Percentiles rank a stretch among this genome's conserved stretches.
phyloP scores from a whole-genome alignment of 2,888 invertebrate species.

The Rotaria magnacalcarata region DNA sequence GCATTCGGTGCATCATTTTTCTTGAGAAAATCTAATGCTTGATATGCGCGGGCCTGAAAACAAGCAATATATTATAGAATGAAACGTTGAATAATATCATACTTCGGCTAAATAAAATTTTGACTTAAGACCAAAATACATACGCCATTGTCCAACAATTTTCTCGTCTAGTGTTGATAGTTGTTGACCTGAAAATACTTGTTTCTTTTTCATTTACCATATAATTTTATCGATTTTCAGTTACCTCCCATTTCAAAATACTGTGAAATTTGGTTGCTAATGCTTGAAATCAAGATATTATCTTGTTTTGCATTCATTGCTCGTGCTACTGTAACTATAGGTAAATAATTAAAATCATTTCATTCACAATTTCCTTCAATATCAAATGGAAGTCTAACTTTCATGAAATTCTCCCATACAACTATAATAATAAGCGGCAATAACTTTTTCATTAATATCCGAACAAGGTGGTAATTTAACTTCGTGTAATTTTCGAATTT shows the following conservation, averaged over 20 bases:
- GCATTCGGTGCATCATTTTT: neutral
- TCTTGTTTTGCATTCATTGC: slow-evolving; percentile 27
- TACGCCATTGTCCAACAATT: slow-evolving; percentile 64
- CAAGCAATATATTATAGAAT: neutral
- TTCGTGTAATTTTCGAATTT: neutral
- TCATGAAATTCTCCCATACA: slow-evolving; percentile 20
- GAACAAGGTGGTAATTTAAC: neutral
- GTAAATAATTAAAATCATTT: neutral
- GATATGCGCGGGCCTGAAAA: slow-evolving; percentile 32
- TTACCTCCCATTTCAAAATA: slow-evolving; percentile 35
- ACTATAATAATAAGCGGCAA: neutral
- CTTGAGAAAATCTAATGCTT: slow-evolving; percentile 6
- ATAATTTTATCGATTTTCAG: neutral
- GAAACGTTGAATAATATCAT: slow-evolving; percentile 50
- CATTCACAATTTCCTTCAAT: no score
- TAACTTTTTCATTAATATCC: neutral
- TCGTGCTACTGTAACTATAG: neutral
- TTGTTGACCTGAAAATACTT: neutral
- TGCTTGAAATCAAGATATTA: slow-evolving; percentile 18
- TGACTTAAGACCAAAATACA: slow-evolving; percentile 65
- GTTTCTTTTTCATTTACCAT: no score
- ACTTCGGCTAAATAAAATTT: slow-evolving; percentile 66
- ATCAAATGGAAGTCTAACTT: neutral
- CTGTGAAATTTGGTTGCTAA: slow-evolving; percentile 22
- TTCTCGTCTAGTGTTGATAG: slow-evolving; percentile 62